Evolutionary conservation across 1,140 invertebrate species (phyloP).

Genomic region (Brachionus sp.): DNA sequence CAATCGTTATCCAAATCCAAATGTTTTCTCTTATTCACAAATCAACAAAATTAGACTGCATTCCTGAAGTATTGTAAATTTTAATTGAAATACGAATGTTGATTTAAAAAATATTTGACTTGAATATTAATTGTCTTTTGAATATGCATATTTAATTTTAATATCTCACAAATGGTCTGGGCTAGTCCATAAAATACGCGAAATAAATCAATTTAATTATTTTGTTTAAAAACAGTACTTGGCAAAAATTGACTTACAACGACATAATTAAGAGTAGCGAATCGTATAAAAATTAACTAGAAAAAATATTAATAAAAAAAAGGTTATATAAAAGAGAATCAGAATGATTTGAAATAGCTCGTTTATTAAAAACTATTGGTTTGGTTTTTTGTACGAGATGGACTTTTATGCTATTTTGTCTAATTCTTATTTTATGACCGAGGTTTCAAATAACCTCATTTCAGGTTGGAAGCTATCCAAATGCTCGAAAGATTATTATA

Average conservation of each 20-base stretch:
- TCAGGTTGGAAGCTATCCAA: not conserved
- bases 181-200: not conserved
- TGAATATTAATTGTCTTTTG: not conserved
- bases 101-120: not conserved
- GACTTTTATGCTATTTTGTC: constrained; percentile 6
- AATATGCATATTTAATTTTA: not conserved
- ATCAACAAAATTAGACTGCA: too few relatives aligned
- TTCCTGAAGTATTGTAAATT: too few relatives aligned
- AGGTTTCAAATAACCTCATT: constrained; percentile 2
- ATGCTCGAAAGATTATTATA: not conserved
- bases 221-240: constrained; percentile 14
- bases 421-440: constrained; percentile 6
- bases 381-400: not conserved
- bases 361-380: not conserved
- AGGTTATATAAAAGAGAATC: constrained; percentile 3
- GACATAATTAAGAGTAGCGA: not conserved
- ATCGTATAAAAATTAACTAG: not conserved
- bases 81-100: not conserved
- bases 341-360: not conserved
- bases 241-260: not conserved
- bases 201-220: not conserved
- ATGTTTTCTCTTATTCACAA: too few relatives aligned
- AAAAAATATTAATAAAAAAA: not conserved
- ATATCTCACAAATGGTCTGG: not conserved
- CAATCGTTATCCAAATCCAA: too few relatives aligned